phyloP scores from a whole-genome alignment of 2,888 invertebrate genomes.

The Sminthurides aquaticus region DNA sequence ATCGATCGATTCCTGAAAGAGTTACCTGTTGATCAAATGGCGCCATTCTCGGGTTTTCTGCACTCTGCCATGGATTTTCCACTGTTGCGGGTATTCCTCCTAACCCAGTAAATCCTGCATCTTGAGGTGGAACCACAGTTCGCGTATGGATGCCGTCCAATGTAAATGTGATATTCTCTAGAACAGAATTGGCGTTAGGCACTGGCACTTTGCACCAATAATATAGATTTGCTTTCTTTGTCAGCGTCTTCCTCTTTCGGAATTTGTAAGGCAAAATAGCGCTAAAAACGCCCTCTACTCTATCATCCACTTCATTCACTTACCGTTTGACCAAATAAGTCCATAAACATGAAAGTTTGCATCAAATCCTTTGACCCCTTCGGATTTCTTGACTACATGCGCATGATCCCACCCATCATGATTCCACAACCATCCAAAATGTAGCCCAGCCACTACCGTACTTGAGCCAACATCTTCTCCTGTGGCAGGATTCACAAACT shows the following conservation, averaged over 20 bases:
- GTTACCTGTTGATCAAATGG: slow-evolving; percentile 63
- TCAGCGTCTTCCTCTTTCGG: not conserved
- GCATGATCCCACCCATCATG: slow-evolving; percentile 54
- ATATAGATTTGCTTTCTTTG: slow-evolving; percentile 1
- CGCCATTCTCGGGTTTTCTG: slow-evolving; percentile 56
- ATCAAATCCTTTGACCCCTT: slow-evolving; percentile 46
- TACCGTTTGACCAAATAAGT: slow-evolving; percentile 61
- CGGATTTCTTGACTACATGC: slow-evolving; percentile 48
- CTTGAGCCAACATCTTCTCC: slow-evolving; percentile 54
- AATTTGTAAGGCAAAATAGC: not conserved
- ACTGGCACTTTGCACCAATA: no score
- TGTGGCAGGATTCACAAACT: slow-evolving; percentile 44
- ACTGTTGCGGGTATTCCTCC: slow-evolving; percentile 48
- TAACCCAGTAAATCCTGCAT: slow-evolving; percentile 60
- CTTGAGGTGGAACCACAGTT: slow-evolving; percentile 51
- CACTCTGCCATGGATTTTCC: slow-evolving; percentile 47
- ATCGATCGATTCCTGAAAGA: not conserved
- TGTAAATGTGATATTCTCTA: slow-evolving; percentile 10
- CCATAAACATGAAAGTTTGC: slow-evolving; percentile 58
- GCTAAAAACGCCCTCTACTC: not conserved
- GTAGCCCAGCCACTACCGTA: slow-evolving; percentile 57
- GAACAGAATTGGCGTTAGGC: not conserved
- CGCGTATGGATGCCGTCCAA: slow-evolving; percentile 53
- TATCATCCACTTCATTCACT: slow-evolving; percentile 19
- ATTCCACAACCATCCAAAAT: slow-evolving; percentile 58